These are phyloP conservation scores for Halcyon chelicuti DNA, from an alignment of 2,797 vertebrate genomes.

Conservation along the genomic window DNA sequence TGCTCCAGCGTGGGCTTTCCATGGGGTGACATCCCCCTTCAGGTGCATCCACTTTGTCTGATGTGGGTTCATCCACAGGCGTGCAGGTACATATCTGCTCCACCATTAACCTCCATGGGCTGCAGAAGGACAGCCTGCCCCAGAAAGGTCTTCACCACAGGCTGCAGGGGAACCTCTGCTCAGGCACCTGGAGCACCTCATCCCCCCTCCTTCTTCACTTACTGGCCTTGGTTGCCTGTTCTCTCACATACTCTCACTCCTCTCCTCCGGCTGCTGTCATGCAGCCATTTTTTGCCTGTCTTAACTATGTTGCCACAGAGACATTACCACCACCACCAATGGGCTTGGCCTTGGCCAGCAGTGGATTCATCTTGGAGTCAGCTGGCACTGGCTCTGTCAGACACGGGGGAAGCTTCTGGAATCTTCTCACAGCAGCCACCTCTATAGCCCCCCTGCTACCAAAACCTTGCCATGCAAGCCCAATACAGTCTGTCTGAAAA, in stretches of 20 bases:
- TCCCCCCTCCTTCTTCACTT: neutral
- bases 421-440: neutral
- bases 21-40: accelerated
- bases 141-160: accelerated
- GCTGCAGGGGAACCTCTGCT: neutral
- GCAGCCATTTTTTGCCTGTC: neutral
- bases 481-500: neutral
- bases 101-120: neutral
- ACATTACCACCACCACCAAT: accelerated
- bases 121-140: neutral
- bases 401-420: neutral
- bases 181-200: accelerated
- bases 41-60: accelerated
- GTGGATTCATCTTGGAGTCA: accelerated
- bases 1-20: accelerated
- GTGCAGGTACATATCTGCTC: neutral
- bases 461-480: neutral
- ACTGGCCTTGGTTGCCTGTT: neutral
- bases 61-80: accelerated
- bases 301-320: neutral
- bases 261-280: neutral
- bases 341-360: accelerated
- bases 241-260: neutral
- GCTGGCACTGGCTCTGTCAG: neutral
- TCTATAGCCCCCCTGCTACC: accelerated